Percentiles rank a stretch among this genome's conserved stretches.
phyloP scores from a whole-genome alignment of 1,140 invertebrate species.

The Habropoda laboriosa region DNA sequence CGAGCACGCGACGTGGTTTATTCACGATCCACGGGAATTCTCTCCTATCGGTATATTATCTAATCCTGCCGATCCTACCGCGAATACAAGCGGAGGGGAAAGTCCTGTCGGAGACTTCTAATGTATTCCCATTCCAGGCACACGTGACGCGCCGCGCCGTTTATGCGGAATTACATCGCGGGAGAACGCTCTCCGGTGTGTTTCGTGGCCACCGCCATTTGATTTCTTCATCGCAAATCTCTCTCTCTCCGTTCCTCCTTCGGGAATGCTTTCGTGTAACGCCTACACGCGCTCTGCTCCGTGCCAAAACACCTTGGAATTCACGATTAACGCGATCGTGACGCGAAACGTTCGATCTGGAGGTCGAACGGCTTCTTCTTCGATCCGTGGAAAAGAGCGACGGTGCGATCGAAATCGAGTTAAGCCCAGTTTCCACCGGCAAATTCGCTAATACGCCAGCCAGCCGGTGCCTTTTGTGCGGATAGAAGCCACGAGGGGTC shows the following conservation, averaged over 20 bases:
- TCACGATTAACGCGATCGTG: neutral
- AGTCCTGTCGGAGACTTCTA: slow-evolving; percentile 12
- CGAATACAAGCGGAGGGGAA: neutral
- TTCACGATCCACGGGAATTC: slow-evolving; percentile 38
- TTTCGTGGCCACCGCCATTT: slow-evolving; percentile 23
- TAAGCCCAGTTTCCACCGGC: slow-evolving; percentile 45
- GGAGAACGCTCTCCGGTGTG: neutral
- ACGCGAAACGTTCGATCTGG: neutral
- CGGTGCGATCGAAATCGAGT: slow-evolving; percentile 39
- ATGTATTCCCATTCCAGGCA: slow-evolving; percentile 28
- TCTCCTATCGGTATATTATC: slow-evolving; percentile 37
- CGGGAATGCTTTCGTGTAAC: slow-evolving; percentile 4
- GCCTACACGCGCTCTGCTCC: neutral
- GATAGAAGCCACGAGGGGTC: slow-evolving; percentile 38
- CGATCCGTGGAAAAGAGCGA: neutral
- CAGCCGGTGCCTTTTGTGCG: slow-evolving; percentile 41
- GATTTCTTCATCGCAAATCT: slow-evolving; percentile 39
- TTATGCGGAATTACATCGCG: slow-evolving; percentile 35
- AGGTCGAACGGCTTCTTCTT: too few species aligned
- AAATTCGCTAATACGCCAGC: slow-evolving; percentile 57
- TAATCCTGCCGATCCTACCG: slow-evolving; percentile 36
- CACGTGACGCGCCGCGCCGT: slow-evolving; percentile 21
- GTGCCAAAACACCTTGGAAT: slow-evolving; percentile 28
- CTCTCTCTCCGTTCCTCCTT: neutral
- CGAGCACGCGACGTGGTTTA: slow-evolving; percentile 49